These are phyloP conservation scores for Beroe forskalii DNA, from an alignment of 37 sponge, comb jelly and placozoan species.

Conservation along the genomic window DNA sequence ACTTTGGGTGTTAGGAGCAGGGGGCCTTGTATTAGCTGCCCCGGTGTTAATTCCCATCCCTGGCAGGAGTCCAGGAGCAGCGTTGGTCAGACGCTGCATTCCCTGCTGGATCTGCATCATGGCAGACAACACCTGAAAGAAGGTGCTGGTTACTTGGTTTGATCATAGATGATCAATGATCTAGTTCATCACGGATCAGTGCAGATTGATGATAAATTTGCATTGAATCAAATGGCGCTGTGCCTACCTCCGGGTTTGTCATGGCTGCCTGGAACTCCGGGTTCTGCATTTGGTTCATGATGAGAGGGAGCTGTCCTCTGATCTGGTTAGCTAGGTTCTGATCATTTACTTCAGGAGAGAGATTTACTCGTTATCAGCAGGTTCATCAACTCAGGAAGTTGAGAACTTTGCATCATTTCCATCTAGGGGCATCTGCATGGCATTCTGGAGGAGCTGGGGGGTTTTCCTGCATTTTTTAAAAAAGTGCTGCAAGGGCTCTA, in stretches of 20 bases:
- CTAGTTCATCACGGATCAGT: no score
- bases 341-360: conserved; percentile 6
- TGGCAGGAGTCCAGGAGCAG: conserved; percentile 37
- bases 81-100: conserved; percentile 72
- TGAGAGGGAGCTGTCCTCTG: conserved; percentile 29
- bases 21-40: neutral
- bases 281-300: conserved; percentile 74
- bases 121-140: conserved; percentile 68
- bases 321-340: conserved; percentile 43
- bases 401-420: conserved; percentile 63
- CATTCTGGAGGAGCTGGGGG: conserved; percentile 66
- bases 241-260: conserved; percentile 76
- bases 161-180: no score
- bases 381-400: conserved; percentile 65
- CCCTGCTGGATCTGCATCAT: conserved; percentile 79
- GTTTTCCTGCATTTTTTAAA: conserved; percentile 60
- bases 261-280: conserved; percentile 73
- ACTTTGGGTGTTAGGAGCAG: neutral
- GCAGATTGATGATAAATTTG: no score
- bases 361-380: conserved; percentile 47
- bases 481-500: conserved; percentile 33
- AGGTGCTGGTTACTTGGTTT: no score
- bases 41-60: conserved; percentile 50
- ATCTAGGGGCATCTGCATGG: conserved; percentile 59
- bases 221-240: no score